phyloP scores from a whole-genome alignment of 2,797 vertebrate species.

The Dipus sagitta region DNA sequence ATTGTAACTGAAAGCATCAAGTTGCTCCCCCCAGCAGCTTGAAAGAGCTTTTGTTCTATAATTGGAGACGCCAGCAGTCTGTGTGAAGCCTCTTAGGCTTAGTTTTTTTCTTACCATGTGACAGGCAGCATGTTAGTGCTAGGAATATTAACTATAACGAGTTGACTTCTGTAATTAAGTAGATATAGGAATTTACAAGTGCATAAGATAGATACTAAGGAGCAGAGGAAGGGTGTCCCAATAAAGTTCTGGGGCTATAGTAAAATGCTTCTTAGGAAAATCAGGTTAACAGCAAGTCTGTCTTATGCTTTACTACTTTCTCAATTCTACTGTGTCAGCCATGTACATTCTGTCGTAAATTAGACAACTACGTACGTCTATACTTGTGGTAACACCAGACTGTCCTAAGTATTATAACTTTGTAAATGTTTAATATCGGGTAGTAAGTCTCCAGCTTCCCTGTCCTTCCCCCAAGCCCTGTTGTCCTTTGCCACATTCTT shows the following conservation, averaged over 20 bases:
- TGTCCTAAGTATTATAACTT: not conserved
- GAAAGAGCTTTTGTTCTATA: conserved; percentile 4
- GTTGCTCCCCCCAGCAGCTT: not conserved
- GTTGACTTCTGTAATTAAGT: not conserved
- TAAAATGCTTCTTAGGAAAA: not conserved
- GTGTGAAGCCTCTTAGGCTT: not conserved
- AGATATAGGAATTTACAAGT: not conserved
- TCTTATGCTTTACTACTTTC: not conserved
- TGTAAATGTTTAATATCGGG: not conserved
- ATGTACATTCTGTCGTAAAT: not conserved
- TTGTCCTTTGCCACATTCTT: not conserved
- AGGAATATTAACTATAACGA: not conserved
- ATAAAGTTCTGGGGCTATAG: not conserved
- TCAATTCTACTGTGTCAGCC: not conserved
- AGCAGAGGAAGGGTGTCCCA: not conserved
- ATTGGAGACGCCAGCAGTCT: not conserved
- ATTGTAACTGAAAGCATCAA: not conserved
- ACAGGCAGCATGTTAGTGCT: not conserved
- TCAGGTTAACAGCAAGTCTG: not conserved
- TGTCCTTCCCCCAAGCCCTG: not conserved
- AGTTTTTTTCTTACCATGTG: not conserved
- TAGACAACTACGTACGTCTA: not conserved
- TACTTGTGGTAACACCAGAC: not conserved
- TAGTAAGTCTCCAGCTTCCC: not conserved
- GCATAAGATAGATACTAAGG: not conserved